Base-by-base conservation (phyloP, 2,113 vertebrate genomes). In the Hypocryptadius cinnamomeus region DNA sequence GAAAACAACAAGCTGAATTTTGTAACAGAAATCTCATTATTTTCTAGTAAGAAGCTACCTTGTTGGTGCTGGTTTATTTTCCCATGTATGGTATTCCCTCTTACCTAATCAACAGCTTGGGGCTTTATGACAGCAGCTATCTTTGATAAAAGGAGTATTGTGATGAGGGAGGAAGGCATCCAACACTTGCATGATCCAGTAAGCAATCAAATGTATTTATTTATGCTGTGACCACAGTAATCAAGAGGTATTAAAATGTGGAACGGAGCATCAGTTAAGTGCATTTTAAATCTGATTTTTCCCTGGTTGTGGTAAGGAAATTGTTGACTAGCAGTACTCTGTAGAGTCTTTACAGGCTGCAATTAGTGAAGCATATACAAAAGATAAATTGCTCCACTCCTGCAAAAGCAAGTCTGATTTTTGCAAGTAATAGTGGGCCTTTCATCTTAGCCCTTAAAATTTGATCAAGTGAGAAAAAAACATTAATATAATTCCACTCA, bases 121-220 rank as follows among this genome's bases (percentile, higher is more conserved):
- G 51, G 56, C 24, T 91, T 25, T 69, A 11, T 56, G 47, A 85
- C 54, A 92, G 91, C 66, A 92, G 51, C 24, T 51, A 87, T n/a
- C 78, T 65, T 64, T 83, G 87, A 92, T 74, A 87, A 90, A 96
- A 92, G 45, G 20, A 89, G 9, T 47, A 80, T 92, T 91, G 50
- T 48, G 60, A 74, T 56, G 64, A 87, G 76, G 24, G 21, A 94
- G 33, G 73, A 70, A 92, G 54, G 59, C 33, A 56, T 50, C 39
- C 54, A 61, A 66, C 33, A 77, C 72, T 59, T 70, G 50, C 59
- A 59, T 27, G 50, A 92, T 79, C 50, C 59, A 85, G 33, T 66
- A 89, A 92, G 60, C 44, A 64, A 92, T 53, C 78, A 87, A 82
- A 92, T 35, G 12, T 13, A 74, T 87, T 93, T 91, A 92, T 83